These are phyloP conservation scores for Chaunax sp. DNA, from an alignment of 2,797 vertebrate species.

Conservation along the genomic window DNA sequence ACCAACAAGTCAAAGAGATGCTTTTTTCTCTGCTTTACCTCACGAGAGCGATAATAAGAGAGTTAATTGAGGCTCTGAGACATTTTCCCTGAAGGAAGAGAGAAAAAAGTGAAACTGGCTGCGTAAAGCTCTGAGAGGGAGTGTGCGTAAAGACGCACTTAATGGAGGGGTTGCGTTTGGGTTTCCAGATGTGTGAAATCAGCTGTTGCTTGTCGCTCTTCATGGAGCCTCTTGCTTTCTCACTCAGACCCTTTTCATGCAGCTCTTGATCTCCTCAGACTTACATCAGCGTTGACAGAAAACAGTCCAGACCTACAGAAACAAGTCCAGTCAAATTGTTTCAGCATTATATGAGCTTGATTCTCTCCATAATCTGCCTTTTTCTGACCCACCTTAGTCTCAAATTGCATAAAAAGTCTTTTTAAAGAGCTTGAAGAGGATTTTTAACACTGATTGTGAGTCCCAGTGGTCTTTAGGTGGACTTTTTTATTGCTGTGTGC, in stretches of 20 bases:
- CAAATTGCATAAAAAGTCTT: neutral
- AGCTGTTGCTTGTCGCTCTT: slow-evolving; percentile 88
- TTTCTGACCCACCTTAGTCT: neutral
- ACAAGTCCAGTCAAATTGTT: slow-evolving; percentile 19
- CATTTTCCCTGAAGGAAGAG: slow-evolving; percentile 13
- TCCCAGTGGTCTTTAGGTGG: neutral
- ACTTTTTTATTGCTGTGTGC: slow-evolving; percentile 5
- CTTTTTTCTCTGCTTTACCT: too few relatives aligned
- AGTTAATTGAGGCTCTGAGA: neutral
- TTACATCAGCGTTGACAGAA: slow-evolving; percentile 58
- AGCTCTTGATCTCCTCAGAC: slow-evolving; percentile 30
- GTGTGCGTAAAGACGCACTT: slow-evolving; percentile 70
- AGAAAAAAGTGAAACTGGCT: slow-evolving; percentile 36
- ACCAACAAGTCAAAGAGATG: slow-evolving; percentile 7
- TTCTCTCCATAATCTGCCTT: neutral
- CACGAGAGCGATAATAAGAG: neutral
- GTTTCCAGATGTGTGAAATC: slow-evolving; percentile 91
- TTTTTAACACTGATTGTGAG: neutral
- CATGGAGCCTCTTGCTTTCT: neutral
- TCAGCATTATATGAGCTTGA: neutral
- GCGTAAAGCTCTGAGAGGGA: slow-evolving; percentile 30
- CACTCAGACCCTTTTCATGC: slow-evolving; percentile 21
- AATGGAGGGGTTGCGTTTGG: slow-evolving; percentile 60
- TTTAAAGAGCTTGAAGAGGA: neutral
- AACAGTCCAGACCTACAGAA: slow-evolving; percentile 46